Evolutionary conservation across 2,113 vertebrate species (phyloP).

Genomic region (Malurus elegans): DNA sequence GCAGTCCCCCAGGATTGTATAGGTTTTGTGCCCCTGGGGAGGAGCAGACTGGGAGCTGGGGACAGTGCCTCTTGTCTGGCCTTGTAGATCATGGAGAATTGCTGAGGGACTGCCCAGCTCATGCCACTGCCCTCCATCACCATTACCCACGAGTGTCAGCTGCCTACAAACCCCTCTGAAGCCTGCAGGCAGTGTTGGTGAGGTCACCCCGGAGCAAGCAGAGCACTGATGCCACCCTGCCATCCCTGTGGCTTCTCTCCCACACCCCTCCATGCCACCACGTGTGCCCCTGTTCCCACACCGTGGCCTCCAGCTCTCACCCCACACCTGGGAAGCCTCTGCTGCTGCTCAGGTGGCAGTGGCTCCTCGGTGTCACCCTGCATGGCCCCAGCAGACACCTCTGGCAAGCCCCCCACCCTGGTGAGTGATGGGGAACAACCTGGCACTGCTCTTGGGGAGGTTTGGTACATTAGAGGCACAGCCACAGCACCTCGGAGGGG

Average conservation of each 20-base stretch:
- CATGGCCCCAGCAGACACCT: neutral
- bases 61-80: accelerated
- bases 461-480: accelerated
- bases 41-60: neutral
- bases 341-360: neutral
- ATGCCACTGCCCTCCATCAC: neutral
- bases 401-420: neutral
- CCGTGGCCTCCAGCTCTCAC: neutral
- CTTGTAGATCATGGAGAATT: neutral
- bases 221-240: neutral
- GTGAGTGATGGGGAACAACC: neutral
- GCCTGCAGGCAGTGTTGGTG: neutral
- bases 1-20: neutral
- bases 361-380: neutral
- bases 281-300: accelerated
- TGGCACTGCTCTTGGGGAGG: neutral
- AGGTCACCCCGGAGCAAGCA: accelerated
- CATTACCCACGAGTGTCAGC: accelerated
- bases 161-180: neutral
- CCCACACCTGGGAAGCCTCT: neutral
- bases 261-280: accelerated
- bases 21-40: neutral
- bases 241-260: neutral
- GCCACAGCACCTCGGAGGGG: accelerated
- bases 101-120: neutral